Base-by-base conservation (phyloP, 2,797 vertebrate genomes). In the Gouania willdenowi region DNA sequence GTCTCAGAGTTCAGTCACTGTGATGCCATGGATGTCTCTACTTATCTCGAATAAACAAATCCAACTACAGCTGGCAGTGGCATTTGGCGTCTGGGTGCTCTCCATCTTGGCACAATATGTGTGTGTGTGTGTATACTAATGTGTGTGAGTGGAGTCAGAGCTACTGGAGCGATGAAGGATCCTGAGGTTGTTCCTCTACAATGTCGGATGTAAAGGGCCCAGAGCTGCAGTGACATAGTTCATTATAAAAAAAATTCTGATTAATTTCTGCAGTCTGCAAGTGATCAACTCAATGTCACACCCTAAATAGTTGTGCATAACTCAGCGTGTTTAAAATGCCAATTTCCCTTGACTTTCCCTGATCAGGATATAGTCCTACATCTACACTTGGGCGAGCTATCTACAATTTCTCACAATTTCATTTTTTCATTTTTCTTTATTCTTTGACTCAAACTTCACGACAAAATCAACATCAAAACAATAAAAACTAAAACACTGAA, bases 241-340 rank as follows among this genome's bases (percentile, higher is more conserved):
- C 66, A 79, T 82, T 72, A 64, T 32, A 64, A 65, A 37, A 56
- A 64, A 65, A 37, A 56, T 41, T 67, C 59, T 73, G 83, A 87
- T 85, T 77, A 60, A 79, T 82, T 77, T 75, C 31, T 22, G 74
- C 28, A 15, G 73, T 16, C 46, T 36, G 29, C 21, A 44, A 56
- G 44, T 63, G 75, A 82, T 77, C 73, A 75, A 78, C 56, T 82
- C 60, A 59, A 61, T 69, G 66, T 75, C 64, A 53, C 62, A 12
- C 40, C 35, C 44, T 72, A 59, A 71, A 75, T 50, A 71, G 59
- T 77, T 37, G 54, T 50, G 52, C 44, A 38, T 14, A 8, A 48
- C 39, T 68, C 27, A 6, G 26, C 23, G 30, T 26, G 64, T 56
- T 55, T 28, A 61, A 33, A 65, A 41, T 66, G 59, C 42, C 52